Evolutionary conservation across 2,888 invertebrate genomes (phyloP).

Genomic region (Coecobrya sp.): DNA sequence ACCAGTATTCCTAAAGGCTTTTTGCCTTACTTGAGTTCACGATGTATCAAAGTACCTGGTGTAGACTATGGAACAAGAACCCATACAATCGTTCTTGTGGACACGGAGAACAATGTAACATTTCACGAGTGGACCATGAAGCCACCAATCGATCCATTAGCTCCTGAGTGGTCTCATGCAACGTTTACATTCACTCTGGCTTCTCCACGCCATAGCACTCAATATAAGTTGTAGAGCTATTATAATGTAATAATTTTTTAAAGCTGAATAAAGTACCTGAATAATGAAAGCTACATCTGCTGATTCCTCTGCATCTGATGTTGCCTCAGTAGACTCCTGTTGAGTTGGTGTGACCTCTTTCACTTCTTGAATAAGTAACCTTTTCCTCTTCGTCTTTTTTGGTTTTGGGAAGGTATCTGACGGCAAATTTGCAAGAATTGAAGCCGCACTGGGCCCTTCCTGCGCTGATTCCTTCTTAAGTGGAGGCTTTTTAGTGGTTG

Average conservation of each 20-base stretch:
- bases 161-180: conserved; percentile 86
- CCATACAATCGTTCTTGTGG: conserved; percentile 91
- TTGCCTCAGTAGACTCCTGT: conserved; percentile 80
- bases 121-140: conserved; percentile 91
- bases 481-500: background rate
- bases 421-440: conserved; percentile 33
- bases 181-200: conserved; percentile 63
- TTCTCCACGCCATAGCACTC: background rate
- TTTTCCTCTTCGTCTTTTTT: conserved; percentile 85
- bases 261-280: conserved; percentile 88
- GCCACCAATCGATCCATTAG: conserved; percentile 86
- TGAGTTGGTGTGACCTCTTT: conserved; percentile 86
- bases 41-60: conserved; percentile 72
- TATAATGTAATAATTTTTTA: background rate
- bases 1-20: conserved; percentile 26
- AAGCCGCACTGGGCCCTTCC: conserved; percentile 1
- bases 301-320: conserved; percentile 88
- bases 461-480: conserved; percentile 33
- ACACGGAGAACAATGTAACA: conserved; percentile 90
- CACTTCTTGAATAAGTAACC: conserved; percentile 87
- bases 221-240: background rate
- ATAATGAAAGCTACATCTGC: conserved; percentile 91
- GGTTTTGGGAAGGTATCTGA: conserved; percentile 62
- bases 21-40: conserved; percentile 66
- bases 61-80: conserved; percentile 88